Conservation (phyloP, 2,113 vertebrate species). For the Elephantulus edwardii region DNA sequence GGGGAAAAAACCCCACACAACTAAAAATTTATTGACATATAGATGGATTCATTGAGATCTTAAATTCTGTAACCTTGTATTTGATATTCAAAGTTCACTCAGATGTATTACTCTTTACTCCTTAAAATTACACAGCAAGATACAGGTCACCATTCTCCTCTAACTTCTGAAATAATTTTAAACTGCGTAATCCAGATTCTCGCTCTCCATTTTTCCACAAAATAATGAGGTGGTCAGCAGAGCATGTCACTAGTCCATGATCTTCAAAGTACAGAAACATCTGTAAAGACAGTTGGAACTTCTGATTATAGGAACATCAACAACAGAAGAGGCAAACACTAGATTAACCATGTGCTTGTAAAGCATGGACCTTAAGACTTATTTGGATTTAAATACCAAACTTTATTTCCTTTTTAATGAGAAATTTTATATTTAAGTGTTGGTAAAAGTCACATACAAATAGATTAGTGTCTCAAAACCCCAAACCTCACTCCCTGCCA, state of each 20-base stretch:
- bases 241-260: constrained; percentile 93
- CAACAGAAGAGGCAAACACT: background rate
- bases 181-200: constrained; percentile 92
- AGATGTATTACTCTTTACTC: background rate
- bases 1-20: background rate
- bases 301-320: background rate
- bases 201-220: constrained; percentile 95
- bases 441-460: background rate
- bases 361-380: background rate
- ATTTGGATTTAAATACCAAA: background rate
- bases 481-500: too few species aligned
- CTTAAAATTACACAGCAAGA: constrained; percentile 63
- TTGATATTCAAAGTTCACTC: constrained; percentile 41
- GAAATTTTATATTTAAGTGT: constrained; percentile 23
- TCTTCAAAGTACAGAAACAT: constrained; percentile 95
- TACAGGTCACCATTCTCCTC: constrained; percentile 88
- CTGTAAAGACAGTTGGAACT: constrained; percentile 82
- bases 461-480: background rate
- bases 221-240: constrained; percentile 95
- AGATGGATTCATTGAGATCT: constrained; percentile 32
- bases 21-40: constrained; percentile 5
- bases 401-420: background rate
- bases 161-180: constrained; percentile 93
- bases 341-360: background rate
- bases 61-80: background rate